Evolutionary conservation across 2,797 vertebrate species (phyloP).

Genomic region (Acipenser transmontanus): DNA sequence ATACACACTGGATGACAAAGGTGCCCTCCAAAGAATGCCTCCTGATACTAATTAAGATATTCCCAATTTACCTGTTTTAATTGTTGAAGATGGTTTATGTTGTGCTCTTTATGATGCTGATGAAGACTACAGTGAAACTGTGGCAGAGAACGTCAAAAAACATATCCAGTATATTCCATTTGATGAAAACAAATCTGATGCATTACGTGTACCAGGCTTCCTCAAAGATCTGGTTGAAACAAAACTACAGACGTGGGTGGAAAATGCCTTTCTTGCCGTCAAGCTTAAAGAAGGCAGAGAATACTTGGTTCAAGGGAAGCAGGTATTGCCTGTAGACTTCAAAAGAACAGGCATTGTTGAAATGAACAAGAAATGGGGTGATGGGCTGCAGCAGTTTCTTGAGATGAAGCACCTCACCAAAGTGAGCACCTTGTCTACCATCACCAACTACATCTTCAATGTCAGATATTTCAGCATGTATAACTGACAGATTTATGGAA

Average conservation of each 20-base stretch:
- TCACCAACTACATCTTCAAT: constrained; percentile 57
- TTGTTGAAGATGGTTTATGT: constrained; percentile 18
- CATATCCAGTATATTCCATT: constrained; percentile 3
- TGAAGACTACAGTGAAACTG: constrained; percentile 17
- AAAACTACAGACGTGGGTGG: constrained; percentile 41
- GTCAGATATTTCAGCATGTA: constrained; percentile 44
- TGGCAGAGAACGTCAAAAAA: constrained; percentile 12
- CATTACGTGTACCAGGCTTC: constrained; percentile 31
- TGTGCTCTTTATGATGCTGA: constrained; percentile 20
- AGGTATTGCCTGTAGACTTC: constrained; percentile 42
- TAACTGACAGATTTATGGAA: constrained; percentile 41
- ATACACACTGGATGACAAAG: no score
- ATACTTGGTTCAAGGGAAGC: constrained; percentile 30
- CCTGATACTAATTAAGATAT: no score
- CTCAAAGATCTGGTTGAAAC: constrained; percentile 31
- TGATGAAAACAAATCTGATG: constrained; percentile 10
- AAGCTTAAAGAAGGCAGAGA: constrained; percentile 24
- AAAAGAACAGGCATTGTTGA: constrained; percentile 46
- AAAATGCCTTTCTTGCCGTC: constrained; percentile 41
- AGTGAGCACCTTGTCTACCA: constrained; percentile 40
- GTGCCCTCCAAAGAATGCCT: no score
- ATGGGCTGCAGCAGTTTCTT: constrained; percentile 56
- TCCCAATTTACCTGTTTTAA: constrained; percentile 8
- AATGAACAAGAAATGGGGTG: constrained; percentile 37
- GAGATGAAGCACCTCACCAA: constrained; percentile 51